Evolutionary conservation across 2,113 vertebrate species (phyloP).

Genomic region (Hiodon tergisus): DNA sequence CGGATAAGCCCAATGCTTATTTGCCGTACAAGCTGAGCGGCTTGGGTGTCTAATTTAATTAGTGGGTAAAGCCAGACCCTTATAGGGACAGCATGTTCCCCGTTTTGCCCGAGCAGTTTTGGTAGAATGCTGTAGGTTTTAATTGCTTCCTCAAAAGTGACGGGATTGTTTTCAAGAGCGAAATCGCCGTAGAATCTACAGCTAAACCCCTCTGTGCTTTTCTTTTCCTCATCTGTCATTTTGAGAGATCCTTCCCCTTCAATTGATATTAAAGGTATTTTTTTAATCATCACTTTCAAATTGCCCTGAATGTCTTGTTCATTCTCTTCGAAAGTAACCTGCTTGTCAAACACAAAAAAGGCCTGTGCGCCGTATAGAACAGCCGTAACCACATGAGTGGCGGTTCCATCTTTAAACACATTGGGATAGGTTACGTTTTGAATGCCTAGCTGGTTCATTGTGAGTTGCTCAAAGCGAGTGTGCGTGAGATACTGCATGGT

Average conservation of each 20-base stretch:
- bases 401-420: neutral
- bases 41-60: no score
- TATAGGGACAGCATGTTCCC: no score
- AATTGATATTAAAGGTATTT: slow-evolving; percentile 28
- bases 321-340: no score
- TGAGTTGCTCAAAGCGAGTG: slow-evolving; percentile 18
- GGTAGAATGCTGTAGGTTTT: slow-evolving; percentile 33
- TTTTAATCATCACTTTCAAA: slow-evolving; percentile 25
- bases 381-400: slow-evolving; percentile 38
- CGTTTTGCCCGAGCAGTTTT: slow-evolving; percentile 24
- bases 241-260: slow-evolving; percentile 24
- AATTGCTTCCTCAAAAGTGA: slow-evolving; percentile 31
- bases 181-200: slow-evolving; percentile 42
- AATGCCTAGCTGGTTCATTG: rapidly evolving
- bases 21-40: no score
- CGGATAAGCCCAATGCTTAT: no score
- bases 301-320: slow-evolving; percentile 2
- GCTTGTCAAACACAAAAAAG: slow-evolving; percentile 40
- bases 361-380: slow-evolving; percentile 39
- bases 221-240: slow-evolving; percentile 25
- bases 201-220: slow-evolving; percentile 25
- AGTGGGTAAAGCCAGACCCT: no score
- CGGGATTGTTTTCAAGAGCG: slow-evolving; percentile 28
- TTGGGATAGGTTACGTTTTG: rapidly evolving
- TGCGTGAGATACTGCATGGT: slow-evolving; percentile 31